phyloP scores from a whole-genome alignment of 2,797 vertebrate genomes.

The Meda fulgida region DNA sequence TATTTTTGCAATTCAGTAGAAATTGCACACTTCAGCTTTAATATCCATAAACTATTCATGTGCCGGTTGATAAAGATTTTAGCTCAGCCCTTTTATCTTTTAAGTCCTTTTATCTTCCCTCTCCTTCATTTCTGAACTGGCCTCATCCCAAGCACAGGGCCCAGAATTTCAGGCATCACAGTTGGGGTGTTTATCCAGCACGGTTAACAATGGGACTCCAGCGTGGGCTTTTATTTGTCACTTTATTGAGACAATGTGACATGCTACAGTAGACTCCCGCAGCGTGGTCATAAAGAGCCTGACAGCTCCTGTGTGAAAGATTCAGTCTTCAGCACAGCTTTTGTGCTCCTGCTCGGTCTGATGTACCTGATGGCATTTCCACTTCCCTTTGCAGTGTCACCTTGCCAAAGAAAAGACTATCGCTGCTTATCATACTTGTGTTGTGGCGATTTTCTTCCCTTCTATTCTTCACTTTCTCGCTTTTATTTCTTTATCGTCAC shows the following conservation, averaged over 20 bases:
- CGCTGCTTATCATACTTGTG: constrained; percentile 53
- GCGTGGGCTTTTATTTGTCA: constrained; percentile 81
- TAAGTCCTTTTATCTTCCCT: not conserved
- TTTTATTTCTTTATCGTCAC: not conserved
- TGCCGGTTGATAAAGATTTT: not conserved
- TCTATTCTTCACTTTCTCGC: constrained; percentile 45
- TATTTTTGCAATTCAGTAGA: not conserved
- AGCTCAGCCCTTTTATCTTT: not conserved
- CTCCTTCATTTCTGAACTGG: not conserved
- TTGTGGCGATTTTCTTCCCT: constrained; percentile 27
- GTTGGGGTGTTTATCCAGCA: constrained; percentile 71
- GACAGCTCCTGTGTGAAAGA: constrained; percentile 64
- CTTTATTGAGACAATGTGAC: constrained; percentile 81
- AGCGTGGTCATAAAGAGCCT: constrained; percentile 71
- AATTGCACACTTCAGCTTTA: not conserved
- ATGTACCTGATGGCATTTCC: constrained; percentile 65
- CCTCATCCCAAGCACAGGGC: not conserved
- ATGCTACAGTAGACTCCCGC: constrained; percentile 70
- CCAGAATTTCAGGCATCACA: constrained; percentile 52
- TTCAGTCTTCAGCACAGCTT: constrained; percentile 51
- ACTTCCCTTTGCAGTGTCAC: constrained; percentile 67
- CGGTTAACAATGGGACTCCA: constrained; percentile 74
- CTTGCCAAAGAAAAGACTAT: constrained; percentile 63
- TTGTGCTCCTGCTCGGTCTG: constrained; percentile 56
- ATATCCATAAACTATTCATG: not conserved